Percentiles rank a stretch among this genome's conserved stretches.
Conservation (phyloP, 2,113 vertebrate species). For the Microcebus lehilahytsara region DNA sequence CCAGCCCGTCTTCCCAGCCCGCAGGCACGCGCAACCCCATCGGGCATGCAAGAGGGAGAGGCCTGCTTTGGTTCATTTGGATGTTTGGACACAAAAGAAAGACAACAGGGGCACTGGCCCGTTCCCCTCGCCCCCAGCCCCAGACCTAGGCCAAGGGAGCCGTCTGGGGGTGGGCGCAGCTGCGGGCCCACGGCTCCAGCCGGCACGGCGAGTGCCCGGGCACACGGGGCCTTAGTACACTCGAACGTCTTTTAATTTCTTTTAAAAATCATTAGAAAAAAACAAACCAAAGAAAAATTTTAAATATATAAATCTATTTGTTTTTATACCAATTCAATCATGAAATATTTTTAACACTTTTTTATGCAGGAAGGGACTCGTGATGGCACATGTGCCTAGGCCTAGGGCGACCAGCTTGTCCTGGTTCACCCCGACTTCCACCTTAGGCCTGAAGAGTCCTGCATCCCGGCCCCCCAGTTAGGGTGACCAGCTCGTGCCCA, state of each 20-base stretch:
- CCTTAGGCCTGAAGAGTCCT: background rate
- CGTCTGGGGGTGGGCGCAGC: accelerated
- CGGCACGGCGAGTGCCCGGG: accelerated
- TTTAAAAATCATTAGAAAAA: background rate
- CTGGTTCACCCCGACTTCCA: accelerated
- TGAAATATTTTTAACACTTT: background rate
- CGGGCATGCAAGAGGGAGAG: background rate
- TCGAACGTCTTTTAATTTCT: background rate
- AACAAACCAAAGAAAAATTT: background rate
- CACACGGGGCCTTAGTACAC: no score
- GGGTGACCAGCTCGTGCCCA: background rate
- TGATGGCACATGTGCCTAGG: background rate
- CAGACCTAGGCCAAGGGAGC: background rate
- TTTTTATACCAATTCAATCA: background rate
- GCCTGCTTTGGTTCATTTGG: background rate
- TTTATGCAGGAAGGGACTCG: background rate
- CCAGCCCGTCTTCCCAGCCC: background rate
- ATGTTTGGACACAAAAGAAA: background rate
- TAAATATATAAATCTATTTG: background rate
- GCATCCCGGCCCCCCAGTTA: background rate
- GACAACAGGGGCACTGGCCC: background rate
- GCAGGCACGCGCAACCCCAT: background rate
- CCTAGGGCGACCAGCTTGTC: background rate
- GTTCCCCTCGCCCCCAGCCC: background rate
- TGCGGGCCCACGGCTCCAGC: accelerated